Base-by-base conservation (phyloP, 2,113 vertebrate genomes). In the cat (Felis catus) region DNA sequence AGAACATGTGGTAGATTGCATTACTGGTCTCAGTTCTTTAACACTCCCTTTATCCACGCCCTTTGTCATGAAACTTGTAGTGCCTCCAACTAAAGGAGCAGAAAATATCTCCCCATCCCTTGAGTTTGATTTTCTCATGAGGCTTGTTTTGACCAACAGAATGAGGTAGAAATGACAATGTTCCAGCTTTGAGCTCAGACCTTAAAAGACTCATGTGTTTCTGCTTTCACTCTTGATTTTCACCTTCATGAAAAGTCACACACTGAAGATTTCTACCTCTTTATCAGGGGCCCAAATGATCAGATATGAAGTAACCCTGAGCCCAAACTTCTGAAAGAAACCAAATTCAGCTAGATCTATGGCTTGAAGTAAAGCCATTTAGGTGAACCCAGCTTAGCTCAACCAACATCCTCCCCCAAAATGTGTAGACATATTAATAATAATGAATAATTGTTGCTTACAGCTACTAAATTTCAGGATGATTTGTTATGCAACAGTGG, bases 41-140 rank as follows among this genome's bases (percentile, higher is more conserved):
- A 2, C 27, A 1, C 3, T 82, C 16, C 1, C 4, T 70, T 29
- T 53, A 7, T 23, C 1, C 5, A 48, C 55, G 14, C 1, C 13
- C 33, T 70, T 92, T 41, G 21, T 36, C 36, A 21, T 58, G 23
- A 15, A 19, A n/a, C 6, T 51, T 55, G n/a, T 18, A n/a, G 36
- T 33, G 58, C 14, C 29, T 80, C 2, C 2, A 27, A 63, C 31
- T 78, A 58, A 68, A 61, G 31, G 13, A 73, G 19, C 11, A 79
- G 53, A 45, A 10, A 58, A 2, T 25, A 15, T n/a, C 14, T 80
- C 39, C 9, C 11, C 6, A 31, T 48, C 9, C 51, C 21, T 71
- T 58, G 21, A 71, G 2, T 80, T 82, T 31, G 12, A 5, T 78
- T 92, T 55, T 19, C 12, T 16, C 2, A 23, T 4, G 29, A 31